phyloP scores from a whole-genome alignment of 2,113 vertebrate genomes.

The Conger conger region DNA sequence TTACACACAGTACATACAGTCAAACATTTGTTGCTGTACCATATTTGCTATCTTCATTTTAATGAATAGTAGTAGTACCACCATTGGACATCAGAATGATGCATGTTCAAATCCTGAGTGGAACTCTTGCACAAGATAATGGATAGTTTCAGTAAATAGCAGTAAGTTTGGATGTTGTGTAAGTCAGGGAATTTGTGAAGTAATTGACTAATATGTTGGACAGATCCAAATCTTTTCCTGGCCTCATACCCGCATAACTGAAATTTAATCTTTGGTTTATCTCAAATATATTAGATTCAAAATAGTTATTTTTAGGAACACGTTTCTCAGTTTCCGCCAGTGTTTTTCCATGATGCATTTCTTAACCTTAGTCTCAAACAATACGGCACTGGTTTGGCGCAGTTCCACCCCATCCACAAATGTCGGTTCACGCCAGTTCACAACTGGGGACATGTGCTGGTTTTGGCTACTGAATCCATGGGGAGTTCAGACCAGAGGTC shows the following conservation, averaged over 20 bases:
- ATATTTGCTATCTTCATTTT: background rate
- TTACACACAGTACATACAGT: too few relatives aligned
- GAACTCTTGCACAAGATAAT: background rate
- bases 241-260: background rate
- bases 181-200: background rate
- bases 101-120: background rate
- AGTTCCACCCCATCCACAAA: constrained; percentile 6
- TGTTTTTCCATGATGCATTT: constrained; percentile 17
- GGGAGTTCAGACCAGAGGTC: constrained; percentile 37
- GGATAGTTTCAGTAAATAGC: background rate
- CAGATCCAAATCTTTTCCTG: background rate
- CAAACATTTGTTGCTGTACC: background rate
- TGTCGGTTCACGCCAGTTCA: background rate
- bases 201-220: background rate
- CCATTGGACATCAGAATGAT: background rate
- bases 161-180: background rate
- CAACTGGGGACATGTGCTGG: background rate
- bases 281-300: background rate
- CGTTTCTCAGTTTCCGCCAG: background rate
- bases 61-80: background rate
- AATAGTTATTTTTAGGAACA: background rate
- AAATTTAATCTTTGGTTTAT: background rate
- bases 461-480: background rate
- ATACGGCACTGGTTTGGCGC: constrained; percentile 19
- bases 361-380: background rate